phyloP scores from a whole-genome alignment of 2,888 invertebrate genomes.

The Lydus trimaculatus region DNA sequence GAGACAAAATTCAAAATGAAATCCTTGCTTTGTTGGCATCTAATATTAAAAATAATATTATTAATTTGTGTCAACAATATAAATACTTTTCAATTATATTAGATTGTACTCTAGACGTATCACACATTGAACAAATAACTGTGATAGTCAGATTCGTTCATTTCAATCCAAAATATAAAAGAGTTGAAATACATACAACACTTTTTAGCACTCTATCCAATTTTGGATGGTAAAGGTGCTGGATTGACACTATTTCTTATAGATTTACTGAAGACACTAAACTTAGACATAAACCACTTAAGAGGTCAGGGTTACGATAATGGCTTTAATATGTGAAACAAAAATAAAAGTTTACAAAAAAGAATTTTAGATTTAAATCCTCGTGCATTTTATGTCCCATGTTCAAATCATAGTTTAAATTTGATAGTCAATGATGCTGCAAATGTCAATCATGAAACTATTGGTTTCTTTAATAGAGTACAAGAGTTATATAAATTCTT shows the following conservation, averaged over 20 bases:
- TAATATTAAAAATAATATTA: neutral
- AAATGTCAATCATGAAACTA: too few relatives aligned
- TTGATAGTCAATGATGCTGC: neutral
- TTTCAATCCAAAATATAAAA: neutral
- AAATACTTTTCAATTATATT: too few relatives aligned
- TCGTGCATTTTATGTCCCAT: neutral
- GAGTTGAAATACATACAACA: neutral
- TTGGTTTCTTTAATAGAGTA: too few relatives aligned
- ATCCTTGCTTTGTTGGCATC: neutral
- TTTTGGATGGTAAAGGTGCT: neutral
- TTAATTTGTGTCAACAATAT: neutral
- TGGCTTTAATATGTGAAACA: neutral
- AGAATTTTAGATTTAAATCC: neutral
- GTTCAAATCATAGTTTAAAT: neutral
- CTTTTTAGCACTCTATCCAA: neutral
- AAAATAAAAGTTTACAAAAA: neutral
- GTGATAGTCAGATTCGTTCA: neutral
- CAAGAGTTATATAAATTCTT: too few relatives aligned
- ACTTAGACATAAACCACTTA: neutral
- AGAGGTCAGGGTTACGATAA: neutral
- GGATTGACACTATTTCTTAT: neutral
- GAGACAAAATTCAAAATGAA: conserved; percentile 36
- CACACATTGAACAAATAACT: neutral
- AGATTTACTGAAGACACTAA: neutral
- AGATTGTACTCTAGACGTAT: neutral